A percentile compares a stretch with the other conserved stretches of the same genome.
phyloP scores from a whole-genome alignment of 2,113 vertebrate species.

The Ascaphus truei region DNA sequence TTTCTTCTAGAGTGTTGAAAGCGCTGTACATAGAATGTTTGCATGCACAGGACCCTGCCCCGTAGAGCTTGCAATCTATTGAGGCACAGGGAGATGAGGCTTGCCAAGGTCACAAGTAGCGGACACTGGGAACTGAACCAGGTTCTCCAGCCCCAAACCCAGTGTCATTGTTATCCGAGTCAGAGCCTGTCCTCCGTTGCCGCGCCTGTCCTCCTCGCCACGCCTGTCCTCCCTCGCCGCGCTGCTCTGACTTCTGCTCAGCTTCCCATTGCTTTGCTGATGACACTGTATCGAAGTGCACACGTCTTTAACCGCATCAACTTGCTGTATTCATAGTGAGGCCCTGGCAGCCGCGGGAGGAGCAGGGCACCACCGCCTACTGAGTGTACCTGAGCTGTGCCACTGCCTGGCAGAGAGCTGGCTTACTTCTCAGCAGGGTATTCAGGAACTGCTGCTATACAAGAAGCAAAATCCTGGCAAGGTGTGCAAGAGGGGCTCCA shows the following conservation, averaged over 20 bases:
- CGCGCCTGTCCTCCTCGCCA: constrained; percentile 31
- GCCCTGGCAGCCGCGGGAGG: constrained; percentile 57
- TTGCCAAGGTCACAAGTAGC: too few species aligned
- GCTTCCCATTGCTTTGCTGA: neutral
- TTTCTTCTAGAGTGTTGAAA: constrained; percentile 5
- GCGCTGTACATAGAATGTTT: too few species aligned
- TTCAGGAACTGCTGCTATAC: constrained; percentile 91
- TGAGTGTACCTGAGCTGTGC: constrained; percentile 89
- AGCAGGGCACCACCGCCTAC: constrained; percentile 76
- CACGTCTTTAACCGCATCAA: constrained; percentile 55
- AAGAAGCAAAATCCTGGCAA: constrained; percentile 91
- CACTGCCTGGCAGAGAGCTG: constrained; percentile 94
- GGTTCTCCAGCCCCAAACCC: too few species aligned
- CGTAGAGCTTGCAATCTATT: too few species aligned
- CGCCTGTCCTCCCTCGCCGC: neutral
- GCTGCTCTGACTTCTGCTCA: neutral
- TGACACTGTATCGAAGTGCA: constrained; percentile 44
- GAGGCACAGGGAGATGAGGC: constrained; percentile 12
- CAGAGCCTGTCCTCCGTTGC: too few species aligned
- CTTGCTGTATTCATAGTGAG: constrained; percentile 63
- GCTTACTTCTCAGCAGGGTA: constrained; percentile 85
- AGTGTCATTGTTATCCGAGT: too few species aligned
- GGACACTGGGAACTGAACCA: too few species aligned
- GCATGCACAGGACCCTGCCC: too few species aligned
- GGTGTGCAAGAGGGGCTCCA: constrained; percentile 57